Base-by-base conservation (phyloP, 2,797 vertebrate genomes). In the Coluber constrictor region DNA sequence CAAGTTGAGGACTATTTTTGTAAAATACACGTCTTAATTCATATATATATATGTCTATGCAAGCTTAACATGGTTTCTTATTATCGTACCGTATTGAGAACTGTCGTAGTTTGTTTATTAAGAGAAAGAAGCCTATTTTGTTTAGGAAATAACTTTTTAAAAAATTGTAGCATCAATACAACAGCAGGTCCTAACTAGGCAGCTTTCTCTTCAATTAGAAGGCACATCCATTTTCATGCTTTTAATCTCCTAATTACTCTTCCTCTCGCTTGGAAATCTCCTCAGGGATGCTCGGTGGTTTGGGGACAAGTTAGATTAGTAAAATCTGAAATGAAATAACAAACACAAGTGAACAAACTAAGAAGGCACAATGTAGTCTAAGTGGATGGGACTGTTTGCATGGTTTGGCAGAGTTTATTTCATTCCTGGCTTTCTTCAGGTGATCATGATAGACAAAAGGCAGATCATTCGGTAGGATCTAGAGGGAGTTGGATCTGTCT, bases 401-500 rank as follows among this genome's bases (percentile, higher is more conserved):
- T 96, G 92, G 90, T 87, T 93, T 96, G 93, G 94, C 8, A 37
- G 95, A 93, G 20, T 92, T 94, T 94, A 97, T 95, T 98, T 97
- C 94, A 95, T 96, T 97, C 95, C 55, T 87, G 66, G 56, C 93
- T 96, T 96, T 94, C 94, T 91, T 93, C 89, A 92, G 95, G 96
- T 97, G 97, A 96, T 96, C 94, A 91, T 90, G 16, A 86, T 92
- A 96, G 96, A 96, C 95, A 97, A 96, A 79, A 97, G 96, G 97
- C 94, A 96, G 96, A 97, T 97, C 91, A 96, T 97, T 97, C 93
- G 91, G 74, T 86, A 94, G 56, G 92, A 91, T 88, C 92, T 92
- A 90, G 93, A 95, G 95, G 96, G 93, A 97, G 92, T 29, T 92
- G 96, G 94, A 96, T 96, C 95, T 93, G 92, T 96, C 95, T 97